Percentiles rank a stretch among this genome's conserved stretches.
Evolutionary conservation across 2,888 invertebrate species (phyloP).

Genomic region (Acanthopleura granulata): DNA sequence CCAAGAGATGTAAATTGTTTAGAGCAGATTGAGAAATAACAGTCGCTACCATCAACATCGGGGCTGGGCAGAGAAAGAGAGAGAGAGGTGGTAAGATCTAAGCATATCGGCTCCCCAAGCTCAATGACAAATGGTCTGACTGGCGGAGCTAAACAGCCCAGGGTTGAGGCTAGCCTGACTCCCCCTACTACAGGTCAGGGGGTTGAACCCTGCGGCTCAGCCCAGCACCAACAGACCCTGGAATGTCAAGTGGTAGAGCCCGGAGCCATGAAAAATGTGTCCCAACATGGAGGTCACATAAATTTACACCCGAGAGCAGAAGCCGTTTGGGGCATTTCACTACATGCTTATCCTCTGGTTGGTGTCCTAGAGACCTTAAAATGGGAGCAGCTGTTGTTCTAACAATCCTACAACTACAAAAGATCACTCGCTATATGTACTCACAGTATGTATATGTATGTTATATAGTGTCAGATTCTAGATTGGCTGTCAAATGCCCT

Average conservation of each 20-base stretch:
- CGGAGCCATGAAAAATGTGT: not conserved
- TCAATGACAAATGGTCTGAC: too few relatives aligned
- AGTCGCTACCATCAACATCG: conserved; percentile 11
- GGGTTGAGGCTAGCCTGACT: too few relatives aligned
- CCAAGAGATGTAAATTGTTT: conserved; percentile 13
- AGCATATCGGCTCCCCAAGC: too few relatives aligned
- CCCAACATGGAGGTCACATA: conserved; percentile 10
- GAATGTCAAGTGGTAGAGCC: not conserved
- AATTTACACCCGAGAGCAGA: not conserved
- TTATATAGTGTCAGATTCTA: too few relatives aligned
- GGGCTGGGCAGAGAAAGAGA: not conserved
- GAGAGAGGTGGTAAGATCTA: not conserved
- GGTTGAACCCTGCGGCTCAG: too few relatives aligned
- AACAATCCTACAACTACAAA: not conserved
- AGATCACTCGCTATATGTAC: too few relatives aligned
- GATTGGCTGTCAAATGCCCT: too few relatives aligned
- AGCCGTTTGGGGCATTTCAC: not conserved
- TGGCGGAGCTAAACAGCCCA: too few relatives aligned
- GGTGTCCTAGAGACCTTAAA: not conserved
- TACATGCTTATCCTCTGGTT: not conserved
- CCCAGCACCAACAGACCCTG: too few relatives aligned
- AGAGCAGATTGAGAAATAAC: conserved; percentile 1
- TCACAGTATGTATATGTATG: too few relatives aligned
- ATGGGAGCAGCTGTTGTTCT: not conserved
- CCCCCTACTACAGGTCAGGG: too few relatives aligned